Percentiles rank a stretch among this genome's conserved stretches.
These are phyloP conservation scores for Carettochelys insculpta DNA, from an alignment of 2,113 vertebrate genomes.

Conservation along the genomic window DNA sequence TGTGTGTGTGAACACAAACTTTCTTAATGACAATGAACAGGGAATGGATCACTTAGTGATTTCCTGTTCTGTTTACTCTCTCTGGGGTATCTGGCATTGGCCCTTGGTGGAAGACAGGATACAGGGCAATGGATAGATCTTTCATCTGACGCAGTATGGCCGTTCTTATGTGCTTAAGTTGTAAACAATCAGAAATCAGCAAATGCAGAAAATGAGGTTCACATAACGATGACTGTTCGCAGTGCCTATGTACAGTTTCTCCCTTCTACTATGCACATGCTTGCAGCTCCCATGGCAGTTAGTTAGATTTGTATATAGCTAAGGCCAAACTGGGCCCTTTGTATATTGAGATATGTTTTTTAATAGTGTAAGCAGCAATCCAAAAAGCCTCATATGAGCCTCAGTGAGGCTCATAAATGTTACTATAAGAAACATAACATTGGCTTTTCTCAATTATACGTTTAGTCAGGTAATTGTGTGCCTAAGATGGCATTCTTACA, in stretches of 20 bases:
- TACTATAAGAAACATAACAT: neutral
- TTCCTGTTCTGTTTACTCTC: no score
- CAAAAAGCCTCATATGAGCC: neutral
- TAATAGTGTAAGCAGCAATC: neutral
- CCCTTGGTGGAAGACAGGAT: no score
- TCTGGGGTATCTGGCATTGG: no score
- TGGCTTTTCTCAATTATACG: neutral
- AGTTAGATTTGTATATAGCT: accelerated
- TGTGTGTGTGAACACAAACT: neutral
- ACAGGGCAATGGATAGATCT: no score
- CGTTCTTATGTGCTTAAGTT: neutral
- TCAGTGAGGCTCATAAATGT: no score
- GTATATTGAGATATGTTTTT: neutral
- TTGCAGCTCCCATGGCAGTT: neutral
- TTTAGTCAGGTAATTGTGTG: neutral
- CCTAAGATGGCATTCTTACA: neutral
- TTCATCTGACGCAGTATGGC: no score
- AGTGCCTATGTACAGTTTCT: neutral
- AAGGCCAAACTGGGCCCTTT: neutral
- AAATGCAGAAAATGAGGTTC: neutral
- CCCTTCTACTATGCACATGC: neutral
- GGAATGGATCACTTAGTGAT: neutral
- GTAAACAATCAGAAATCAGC: neutral
- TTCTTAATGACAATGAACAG: neutral
- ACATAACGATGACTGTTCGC: neutral